phyloP scores from a whole-genome alignment of 2,888 invertebrate species.

The Coelogynopora nodosa region DNA sequence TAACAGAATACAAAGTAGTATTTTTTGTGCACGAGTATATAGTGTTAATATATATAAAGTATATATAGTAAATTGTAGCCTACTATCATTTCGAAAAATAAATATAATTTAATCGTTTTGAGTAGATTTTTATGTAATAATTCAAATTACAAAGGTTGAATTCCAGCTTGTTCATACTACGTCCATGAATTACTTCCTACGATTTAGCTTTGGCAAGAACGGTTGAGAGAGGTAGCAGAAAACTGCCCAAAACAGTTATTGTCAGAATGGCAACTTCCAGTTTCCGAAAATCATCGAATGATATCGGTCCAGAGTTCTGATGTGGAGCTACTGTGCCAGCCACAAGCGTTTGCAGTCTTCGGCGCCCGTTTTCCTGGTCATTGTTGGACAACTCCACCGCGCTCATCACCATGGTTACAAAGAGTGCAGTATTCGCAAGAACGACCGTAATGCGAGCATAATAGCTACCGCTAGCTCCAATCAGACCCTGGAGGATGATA shows the following conservation, averaged over 20 bases:
- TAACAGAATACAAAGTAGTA: no score
- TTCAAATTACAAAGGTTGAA: no score
- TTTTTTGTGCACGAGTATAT: no score
- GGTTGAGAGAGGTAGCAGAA: background rate
- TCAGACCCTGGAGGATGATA: background rate
- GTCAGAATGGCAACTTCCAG: slow-evolving; percentile 11
- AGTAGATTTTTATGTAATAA: no score
- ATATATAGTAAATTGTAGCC: no score
- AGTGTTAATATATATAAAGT: no score
- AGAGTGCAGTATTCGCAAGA: background rate
- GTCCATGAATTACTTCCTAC: no score
- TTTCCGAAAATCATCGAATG: background rate
- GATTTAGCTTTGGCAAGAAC: background rate
- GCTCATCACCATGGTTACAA: background rate
- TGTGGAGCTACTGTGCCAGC: background rate
- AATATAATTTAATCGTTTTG: no score
- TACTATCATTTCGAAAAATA: no score
- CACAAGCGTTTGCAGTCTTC: background rate
- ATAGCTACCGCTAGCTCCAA: background rate
- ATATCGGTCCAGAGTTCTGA: background rate
- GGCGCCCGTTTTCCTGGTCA: background rate
- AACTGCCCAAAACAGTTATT: background rate
- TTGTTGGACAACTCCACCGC: background rate
- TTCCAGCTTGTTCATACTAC: no score
- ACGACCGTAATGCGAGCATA: background rate